Evolutionary conservation across 2,113 vertebrate species (phyloP), one percentile per base, ranked within the genome.

Genomic region (Pelobates fuscus): DNA sequence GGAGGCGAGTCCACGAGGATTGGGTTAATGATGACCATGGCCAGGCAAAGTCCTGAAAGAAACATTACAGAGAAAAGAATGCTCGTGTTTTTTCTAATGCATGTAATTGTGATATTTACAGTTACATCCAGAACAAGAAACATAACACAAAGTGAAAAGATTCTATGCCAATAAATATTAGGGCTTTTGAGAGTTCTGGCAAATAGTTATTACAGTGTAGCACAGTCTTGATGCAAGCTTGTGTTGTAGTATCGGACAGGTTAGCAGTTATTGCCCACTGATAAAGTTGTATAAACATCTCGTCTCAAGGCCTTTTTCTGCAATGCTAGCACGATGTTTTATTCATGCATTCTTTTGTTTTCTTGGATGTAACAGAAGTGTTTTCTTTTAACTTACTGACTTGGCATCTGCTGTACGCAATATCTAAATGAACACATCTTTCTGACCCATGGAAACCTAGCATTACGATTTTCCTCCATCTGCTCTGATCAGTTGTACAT

Each of bases 361-460:
- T 67, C 18, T 46, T 67, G 63, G 72, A 43, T 24, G 54, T 76
- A 29, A 49, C 63, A 67, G 64, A 76, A 67, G 63, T 76, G 71
- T 59, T 75, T 63, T 65, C 60, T 65, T 67, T 76, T 76, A 74
- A 76, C 63, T 67, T 67, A 67, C 63, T 67, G 54, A 59, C 63
- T 76, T 60, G 72, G 72, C 72, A 67, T 67, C 72, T 67, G 72
- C 72, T 75, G 20, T 21, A 58, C 58, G 61, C 32, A 8, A 2
- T 67, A 30, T 67, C 24, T 67, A 60, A 60, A 76, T 67, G 52
- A 76, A 67, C 25, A 44, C n/a, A 60, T 67, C 72, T 76, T 29
- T 25, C 72, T 67, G 72, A 67, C 72, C 71, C 26, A n/a, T 30
- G 41, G 54, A 43, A 66, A 49, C 18, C 49, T 6, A 20, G 43